These are phyloP conservation scores for Melitaea cinxia DNA, from an alignment of 1,140 invertebrate species.

Conservation along the genomic window DNA sequence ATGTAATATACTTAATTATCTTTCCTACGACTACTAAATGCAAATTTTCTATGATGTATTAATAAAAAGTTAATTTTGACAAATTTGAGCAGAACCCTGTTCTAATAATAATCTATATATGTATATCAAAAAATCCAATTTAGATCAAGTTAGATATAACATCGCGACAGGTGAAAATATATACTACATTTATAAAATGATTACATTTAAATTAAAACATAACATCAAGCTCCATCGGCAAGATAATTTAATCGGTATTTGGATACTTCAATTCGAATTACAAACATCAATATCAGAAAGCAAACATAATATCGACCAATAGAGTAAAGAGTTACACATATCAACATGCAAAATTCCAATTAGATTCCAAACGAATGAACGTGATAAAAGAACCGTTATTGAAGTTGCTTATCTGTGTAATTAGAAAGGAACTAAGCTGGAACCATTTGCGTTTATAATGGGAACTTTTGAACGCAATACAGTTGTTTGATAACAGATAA, in stretches of 20 bases:
- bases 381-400: slow-evolving; percentile 79
- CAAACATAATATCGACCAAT: slow-evolving; percentile 80
- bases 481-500: slow-evolving; percentile 63
- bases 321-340: slow-evolving; percentile 77
- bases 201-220: slow-evolving; percentile 20
- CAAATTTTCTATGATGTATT: slow-evolving; percentile 70
- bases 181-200: slow-evolving; percentile 2
- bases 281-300: slow-evolving; percentile 75
- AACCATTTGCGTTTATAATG: slow-evolving; percentile 77
- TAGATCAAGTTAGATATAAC: slow-evolving; percentile 15
- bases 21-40: slow-evolving; percentile 67
- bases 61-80: slow-evolving; percentile 69
- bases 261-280: slow-evolving; percentile 59
- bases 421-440: slow-evolving; percentile 80
- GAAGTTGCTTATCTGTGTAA: slow-evolving; percentile 77
- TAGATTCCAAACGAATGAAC: slow-evolving; percentile 79
- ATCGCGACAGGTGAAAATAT: slow-evolving; percentile 17
- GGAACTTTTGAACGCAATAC: slow-evolving; percentile 66
- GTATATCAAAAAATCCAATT: slow-evolving; percentile 24
- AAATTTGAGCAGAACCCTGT: slow-evolving; percentile 52
- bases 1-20: slow-evolving; percentile 69
- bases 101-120: slow-evolving; percentile 59
- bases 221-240: slow-evolving; percentile 34
- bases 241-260: slow-evolving; percentile 46
- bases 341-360: slow-evolving; percentile 80